Percentiles rank a stretch among this genome's conserved stretches.
Conservation (phyloP, 1,140 invertebrate species). For the Drosophila mayri region DNA sequence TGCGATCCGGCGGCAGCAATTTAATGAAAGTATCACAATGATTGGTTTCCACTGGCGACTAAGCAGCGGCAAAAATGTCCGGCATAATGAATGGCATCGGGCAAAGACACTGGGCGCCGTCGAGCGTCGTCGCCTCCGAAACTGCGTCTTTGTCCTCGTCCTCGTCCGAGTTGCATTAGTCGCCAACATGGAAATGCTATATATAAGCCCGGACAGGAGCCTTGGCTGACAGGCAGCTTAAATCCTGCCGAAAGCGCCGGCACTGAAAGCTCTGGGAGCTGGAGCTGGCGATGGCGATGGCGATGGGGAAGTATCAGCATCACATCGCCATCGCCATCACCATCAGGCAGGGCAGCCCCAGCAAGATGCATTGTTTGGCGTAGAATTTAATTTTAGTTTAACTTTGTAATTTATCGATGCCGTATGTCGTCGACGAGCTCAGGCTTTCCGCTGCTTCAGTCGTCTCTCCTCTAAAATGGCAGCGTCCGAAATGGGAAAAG, state of each 20-base stretch:
- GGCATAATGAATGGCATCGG: slow-evolving; percentile 81
- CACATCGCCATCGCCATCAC: slow-evolving; percentile 19
- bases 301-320: slow-evolving; percentile 35
- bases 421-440: slow-evolving; percentile 75
- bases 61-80: slow-evolving; percentile 79
- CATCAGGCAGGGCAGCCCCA: slow-evolving; percentile 25
- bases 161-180: slow-evolving; percentile 75
- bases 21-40: slow-evolving; percentile 84
- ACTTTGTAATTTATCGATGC: slow-evolving; percentile 84
- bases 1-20: slow-evolving; percentile 37
- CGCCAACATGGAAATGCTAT: slow-evolving; percentile 82
- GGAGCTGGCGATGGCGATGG: slow-evolving; percentile 12
- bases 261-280: slow-evolving; percentile 16
- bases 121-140: slow-evolving; percentile 29
- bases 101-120: slow-evolving; percentile 76
- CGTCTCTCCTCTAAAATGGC: slow-evolving; percentile 24
- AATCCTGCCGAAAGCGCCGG: slow-evolving; percentile 76
- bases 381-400: slow-evolving; percentile 84
- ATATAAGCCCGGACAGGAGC: slow-evolving; percentile 68
- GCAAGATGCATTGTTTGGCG: slow-evolving; percentile 83
- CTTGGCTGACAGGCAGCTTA: slow-evolving; percentile 79
- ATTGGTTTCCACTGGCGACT: slow-evolving; percentile 80
- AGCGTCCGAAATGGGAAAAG: slow-evolving; percentile 29
- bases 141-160: slow-evolving; percentile 54
- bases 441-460: slow-evolving; percentile 25